Evolutionary conservation across 2,797 vertebrate genomes (phyloP), one percentile per base, ranked within the genome.

Genomic region (Tenualosa ilisha): DNA sequence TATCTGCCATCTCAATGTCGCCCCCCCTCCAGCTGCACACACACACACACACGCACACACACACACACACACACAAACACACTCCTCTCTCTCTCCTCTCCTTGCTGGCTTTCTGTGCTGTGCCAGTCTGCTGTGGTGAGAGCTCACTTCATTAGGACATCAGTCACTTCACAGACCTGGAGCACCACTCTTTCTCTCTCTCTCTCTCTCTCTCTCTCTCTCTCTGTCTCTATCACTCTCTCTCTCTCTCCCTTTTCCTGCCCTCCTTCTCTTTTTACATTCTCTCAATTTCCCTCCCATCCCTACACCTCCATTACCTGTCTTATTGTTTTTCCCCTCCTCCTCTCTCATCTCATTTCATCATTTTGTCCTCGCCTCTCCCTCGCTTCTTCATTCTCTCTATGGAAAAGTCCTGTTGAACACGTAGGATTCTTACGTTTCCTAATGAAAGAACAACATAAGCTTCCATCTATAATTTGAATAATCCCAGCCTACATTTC

Each of bases 1-100:
- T 90, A 90, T 91, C 90, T 88, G 81, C 84, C 85, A 86, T 90
- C 88, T 89, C 88, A 89, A 86, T 91, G 89, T 88, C 89, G 84
- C 84, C 72, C 79, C 31, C 46, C 72, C 82, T 87, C 83, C 17
- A 26, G 81, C 50, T 7, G 15, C 40, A 40, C 8, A 56, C 15
- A 31, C 24, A 31, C 46, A 54, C 82, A 84, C 79, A 13, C 65
- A 13, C 12, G 8, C 40, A 40, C 8, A 56, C 7, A 50, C 24
- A 31, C 24, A 54, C 75, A 13, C 51, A 81, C 24, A 8, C 59
- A 59, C 46, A 6, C 84, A 46, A 81, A 84, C 79, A 13, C 65
- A 13, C 59, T 7, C 8, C 22, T 63, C 5, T 6, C 26, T 31
- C 63, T 31, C 63, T 68, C 26, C 31, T 5, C 26, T 72, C 31